These are phyloP conservation scores for Melanotaenia trifasciata DNA, from an alignment of 2,797 vertebrate genomes.

Conservation along the genomic window DNA sequence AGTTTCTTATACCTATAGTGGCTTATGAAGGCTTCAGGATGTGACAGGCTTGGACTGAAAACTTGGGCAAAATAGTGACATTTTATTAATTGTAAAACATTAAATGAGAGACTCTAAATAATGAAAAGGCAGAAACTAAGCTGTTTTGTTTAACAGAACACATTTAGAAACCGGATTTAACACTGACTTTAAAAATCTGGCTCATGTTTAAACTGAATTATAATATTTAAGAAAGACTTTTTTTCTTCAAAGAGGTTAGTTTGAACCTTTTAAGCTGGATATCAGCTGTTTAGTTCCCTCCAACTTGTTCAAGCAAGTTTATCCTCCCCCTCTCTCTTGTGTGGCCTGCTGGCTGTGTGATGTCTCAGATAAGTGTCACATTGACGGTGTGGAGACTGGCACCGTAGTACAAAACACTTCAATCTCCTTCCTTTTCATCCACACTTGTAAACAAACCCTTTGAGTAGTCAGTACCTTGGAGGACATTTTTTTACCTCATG, in stretches of 20 bases:
- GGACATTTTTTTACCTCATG: not conserved
- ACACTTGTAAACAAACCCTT: slow-evolving; percentile 33
- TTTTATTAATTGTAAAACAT: not conserved
- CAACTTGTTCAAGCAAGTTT: slow-evolving; percentile 1
- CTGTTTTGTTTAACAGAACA: too few relatives aligned
- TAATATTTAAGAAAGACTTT: not conserved
- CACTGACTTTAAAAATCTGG: not conserved
- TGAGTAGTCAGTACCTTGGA: not conserved
- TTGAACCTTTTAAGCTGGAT: not conserved
- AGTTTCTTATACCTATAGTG: slow-evolving; percentile 3
- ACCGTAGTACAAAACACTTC: slow-evolving; percentile 53
- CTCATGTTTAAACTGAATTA: not conserved
- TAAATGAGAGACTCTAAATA: not conserved
- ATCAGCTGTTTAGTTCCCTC: slow-evolving; percentile 29
- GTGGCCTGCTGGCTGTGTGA: slow-evolving; percentile 40
- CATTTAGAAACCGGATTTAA: not conserved
- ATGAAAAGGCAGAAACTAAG: not conserved
- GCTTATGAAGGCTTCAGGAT: not conserved
- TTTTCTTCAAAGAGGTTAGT: not conserved
- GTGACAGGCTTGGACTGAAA: not conserved
- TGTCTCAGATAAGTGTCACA: slow-evolving; percentile 65
- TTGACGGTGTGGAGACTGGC: slow-evolving; percentile 53
- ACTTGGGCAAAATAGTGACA: not conserved
- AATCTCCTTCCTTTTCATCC: slow-evolving; percentile 33
- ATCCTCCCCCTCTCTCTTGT: slow-evolving; percentile 35